Evolutionary conservation across 2,888 invertebrate species (phyloP), one percentile per base, ranked within the genome.

Genomic region (Agrochola macilenta): DNA sequence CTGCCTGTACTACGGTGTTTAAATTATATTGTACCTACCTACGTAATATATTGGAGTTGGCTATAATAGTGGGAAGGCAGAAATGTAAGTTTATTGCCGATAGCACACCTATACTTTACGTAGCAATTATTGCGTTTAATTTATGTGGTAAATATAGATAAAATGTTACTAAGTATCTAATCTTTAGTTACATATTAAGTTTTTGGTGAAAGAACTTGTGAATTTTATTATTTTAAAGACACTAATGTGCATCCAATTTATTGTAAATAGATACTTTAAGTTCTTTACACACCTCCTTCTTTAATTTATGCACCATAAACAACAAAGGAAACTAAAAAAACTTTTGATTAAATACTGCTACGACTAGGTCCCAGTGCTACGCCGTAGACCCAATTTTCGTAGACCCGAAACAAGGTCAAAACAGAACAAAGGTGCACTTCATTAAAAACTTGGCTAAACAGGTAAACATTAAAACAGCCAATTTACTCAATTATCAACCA

Each of bases 11-110:
- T 75, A 79, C 79, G 73, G 85, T 71, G 79, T 66, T 86, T 82
- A 88, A 88, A 80, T 85, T 87, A 88, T 82, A 83, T 79, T 75
- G 81, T 78, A 78, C 26, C 12, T 49, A 69, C 26, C 9, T 49
- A 77, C 73, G 76, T 82, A 83, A 74, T 80, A 76, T 78, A 79
- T 63, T 23, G 69, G 72, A 80, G 82, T 71, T 69, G 43, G 39
- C 66, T 68, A 39, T 85, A 69, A 76, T 74, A 64, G 46, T 76
- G 76, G 74, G 81, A 68, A 69, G 43, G 73, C 63, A 71, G 76
- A 49, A 77, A 81, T 78, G 1, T 70, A 72, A 73, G 17, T 69
- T 58, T 74, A 74, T 73, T 69, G 35, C 30, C 14, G 26, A 61
- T 81, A 68, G 68, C 11, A 60, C 2, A 46, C n/a, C 11, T 30